Evolutionary conservation across 37 sponge, comb jelly and placozoan species (phyloP).

Genomic region (Amphimedon queenslandica): DNA sequence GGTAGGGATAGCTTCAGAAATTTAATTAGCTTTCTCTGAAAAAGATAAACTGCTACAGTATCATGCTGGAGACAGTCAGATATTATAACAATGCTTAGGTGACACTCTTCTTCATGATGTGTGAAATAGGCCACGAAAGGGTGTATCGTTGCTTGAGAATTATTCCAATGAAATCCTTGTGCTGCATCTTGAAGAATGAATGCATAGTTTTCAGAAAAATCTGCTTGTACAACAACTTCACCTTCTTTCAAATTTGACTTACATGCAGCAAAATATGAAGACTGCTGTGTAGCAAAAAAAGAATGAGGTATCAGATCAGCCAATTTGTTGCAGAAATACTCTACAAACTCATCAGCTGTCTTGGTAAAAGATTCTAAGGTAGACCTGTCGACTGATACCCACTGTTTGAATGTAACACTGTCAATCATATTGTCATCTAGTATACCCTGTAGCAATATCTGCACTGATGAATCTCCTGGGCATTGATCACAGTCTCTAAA

Average conservation of each 20-base stretch:
- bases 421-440: constrained; percentile 34
- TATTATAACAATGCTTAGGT: constrained; percentile 29
- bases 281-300: constrained; percentile 31
- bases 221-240: constrained; percentile 32
- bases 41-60: constrained; percentile 35
- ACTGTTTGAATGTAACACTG: constrained; percentile 28
- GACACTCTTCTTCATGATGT: constrained; percentile 9
- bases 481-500: constrained; percentile 19
- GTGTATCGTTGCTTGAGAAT: constrained; percentile 46
- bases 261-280: constrained; percentile 7
- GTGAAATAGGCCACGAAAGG: constrained; percentile 29
- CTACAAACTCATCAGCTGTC: constrained; percentile 16
- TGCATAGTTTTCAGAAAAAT: constrained; percentile 56
- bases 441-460: background rate
- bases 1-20: constrained; percentile 9
- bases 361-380: constrained; percentile 11
- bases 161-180: constrained; percentile 67
- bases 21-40: constrained; percentile 12
- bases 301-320: constrained; percentile 20
- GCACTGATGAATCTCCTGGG: constrained; percentile 2
- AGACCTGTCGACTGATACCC: constrained; percentile 19
- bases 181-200: constrained; percentile 51
- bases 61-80: constrained; percentile 47
- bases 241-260: constrained; percentile 17
- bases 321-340: constrained; percentile 19